phyloP scores from a whole-genome alignment of 2,797 vertebrate species.

The Uromys caudimaculatus region DNA sequence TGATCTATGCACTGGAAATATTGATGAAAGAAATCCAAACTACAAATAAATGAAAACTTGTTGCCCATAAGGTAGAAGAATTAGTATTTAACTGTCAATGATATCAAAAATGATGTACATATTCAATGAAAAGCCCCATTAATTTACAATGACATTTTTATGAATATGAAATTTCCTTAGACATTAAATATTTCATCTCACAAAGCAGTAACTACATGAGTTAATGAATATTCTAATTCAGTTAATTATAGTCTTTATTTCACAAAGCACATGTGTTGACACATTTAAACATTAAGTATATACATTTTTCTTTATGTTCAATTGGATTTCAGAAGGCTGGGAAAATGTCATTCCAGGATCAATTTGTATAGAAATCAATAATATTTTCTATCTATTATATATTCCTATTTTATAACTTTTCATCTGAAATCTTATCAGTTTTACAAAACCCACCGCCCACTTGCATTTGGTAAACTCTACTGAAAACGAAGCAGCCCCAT shows the following conservation, averaged over 20 bases:
- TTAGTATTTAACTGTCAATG: neutral
- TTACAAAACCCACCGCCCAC: neutral
- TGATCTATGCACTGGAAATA: neutral
- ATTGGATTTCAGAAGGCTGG: neutral
- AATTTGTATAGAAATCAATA: slow-evolving; percentile 23
- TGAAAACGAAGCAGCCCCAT: neutral
- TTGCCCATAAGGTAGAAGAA: neutral
- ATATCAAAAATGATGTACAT: neutral
- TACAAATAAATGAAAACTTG: neutral
- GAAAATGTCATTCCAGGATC: slow-evolving; percentile 3
- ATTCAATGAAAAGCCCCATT: too few species aligned
- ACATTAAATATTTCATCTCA: neutral
- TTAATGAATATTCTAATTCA: neutral
- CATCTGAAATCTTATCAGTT: slow-evolving; percentile 4
- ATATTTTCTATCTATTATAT: neutral
- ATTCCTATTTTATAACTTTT: slow-evolving; percentile 5
- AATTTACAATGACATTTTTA: neutral
- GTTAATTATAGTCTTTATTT: neutral
- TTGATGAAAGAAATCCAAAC: neutral
- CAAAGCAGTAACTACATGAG: neutral
- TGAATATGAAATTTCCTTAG: neutral
- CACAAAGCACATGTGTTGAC: neutral
- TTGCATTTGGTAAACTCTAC: neutral
- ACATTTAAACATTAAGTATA: neutral
- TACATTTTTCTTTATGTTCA: neutral